Base-by-base conservation (phyloP, 2,888 invertebrate species). In the Linnaemya vulpina region DNA sequence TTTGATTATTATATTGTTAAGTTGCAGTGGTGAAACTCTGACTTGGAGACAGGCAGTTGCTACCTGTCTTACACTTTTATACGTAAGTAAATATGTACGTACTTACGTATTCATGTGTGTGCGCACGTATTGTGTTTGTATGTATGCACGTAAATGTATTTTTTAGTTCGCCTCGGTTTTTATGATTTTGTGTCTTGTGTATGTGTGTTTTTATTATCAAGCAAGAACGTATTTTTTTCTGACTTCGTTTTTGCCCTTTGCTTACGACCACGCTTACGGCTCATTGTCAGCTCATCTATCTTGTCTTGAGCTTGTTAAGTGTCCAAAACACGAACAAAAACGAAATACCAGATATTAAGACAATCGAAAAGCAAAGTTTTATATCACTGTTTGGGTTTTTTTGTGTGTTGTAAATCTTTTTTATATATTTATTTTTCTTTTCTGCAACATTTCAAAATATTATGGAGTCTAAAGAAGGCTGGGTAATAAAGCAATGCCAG, bases 61-160 rank as follows among this genome's bases (percentile, higher is more conserved):
- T 87, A 87, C 87, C 87, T 86, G 87, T 86, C 84, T 87, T 87
- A 87, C 87, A 86, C 87, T 40, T 82, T 82, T 58, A 55, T 46
- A n/a, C 7, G 10, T 63, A 65, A 25, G 43, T 25, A 17, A 15
- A 11, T 11, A n/a, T 51, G 1, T 15, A 17, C 2, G 30, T 3
- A 35, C 9, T 35, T 35, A 35, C 35, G 11, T 38, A 10, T 38
- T 1, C 11, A 11, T 40, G 40, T 60, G 10, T 20, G 10, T 38
- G 13, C 25, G 43, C 22, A 11, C 40, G 10, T 40, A 5, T 40
- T 40, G 10, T 10, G 53, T 70, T n/a, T 53, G 11, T 13, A 3
- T 13, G 20, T 46, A 5, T 20, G 51, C 58, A 15, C n/a, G 3
- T 35, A 15, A 7, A 30, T 51, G 20, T 22, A 17, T 67, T 73